Conservation (phyloP, 2,113 vertebrate species). For the Melanocharis versteri region DNA sequence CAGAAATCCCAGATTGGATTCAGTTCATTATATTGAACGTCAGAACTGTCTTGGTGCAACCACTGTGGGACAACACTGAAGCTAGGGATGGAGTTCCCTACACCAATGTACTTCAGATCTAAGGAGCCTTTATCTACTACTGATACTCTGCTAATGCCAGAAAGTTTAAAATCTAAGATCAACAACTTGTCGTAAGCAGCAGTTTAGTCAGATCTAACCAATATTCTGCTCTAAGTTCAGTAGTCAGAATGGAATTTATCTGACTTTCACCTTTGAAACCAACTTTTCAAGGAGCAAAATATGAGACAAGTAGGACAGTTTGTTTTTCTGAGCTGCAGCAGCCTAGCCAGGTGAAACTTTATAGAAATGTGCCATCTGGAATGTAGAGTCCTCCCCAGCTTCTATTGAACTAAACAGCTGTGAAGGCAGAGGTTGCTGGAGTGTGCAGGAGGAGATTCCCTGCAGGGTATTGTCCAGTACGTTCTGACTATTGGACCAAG, state of each 20-base stretch:
- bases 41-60: neutral
- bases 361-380: neutral
- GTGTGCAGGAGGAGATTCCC: neutral
- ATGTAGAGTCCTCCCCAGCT: rapidly evolving
- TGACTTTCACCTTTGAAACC: neutral
- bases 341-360: neutral
- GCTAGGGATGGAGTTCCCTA: neutral
- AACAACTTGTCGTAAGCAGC: neutral
- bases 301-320: neutral
- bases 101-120: neutral
- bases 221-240: neutral
- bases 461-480: rapidly evolving
- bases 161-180: neutral
- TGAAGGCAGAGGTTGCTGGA: neutral
- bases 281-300: neutral
- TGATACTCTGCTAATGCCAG: neutral
- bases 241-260: neutral
- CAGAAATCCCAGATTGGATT: neutral
- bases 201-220: neutral
- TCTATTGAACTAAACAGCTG: neutral
- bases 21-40: neutral
- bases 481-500: neutral
- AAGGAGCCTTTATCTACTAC: neutral
- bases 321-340: neutral
- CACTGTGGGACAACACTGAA: neutral